Evolutionary conservation across 2,113 vertebrate species (phyloP).

Genomic region (Aegotheles bennettii): DNA sequence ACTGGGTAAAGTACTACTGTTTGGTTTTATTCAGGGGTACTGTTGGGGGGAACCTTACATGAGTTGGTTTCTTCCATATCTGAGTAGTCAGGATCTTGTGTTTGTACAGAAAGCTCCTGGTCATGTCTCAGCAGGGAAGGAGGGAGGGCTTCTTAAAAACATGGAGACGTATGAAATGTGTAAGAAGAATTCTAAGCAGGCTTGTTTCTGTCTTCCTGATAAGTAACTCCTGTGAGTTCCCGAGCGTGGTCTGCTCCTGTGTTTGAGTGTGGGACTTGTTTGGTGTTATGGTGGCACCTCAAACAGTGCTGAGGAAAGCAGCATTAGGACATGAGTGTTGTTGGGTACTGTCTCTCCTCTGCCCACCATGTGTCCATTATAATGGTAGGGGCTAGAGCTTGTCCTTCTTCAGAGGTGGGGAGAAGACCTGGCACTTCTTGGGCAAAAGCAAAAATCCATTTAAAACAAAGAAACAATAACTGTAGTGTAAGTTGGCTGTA

Average conservation of each 20-base stretch:
- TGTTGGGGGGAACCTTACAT: not conserved
- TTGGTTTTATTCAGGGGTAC: fast-evolving
- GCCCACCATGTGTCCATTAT: fast-evolving
- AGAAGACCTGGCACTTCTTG: not conserved
- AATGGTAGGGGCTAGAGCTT: not conserved
- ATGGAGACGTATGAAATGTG: fast-evolving
- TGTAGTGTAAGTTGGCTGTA: not conserved
- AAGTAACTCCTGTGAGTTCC: fast-evolving
- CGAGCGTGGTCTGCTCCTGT: fast-evolving
- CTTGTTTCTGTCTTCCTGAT: not conserved
- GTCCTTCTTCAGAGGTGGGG: not conserved
- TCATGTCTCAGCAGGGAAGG: not conserved
- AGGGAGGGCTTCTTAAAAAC: not conserved
- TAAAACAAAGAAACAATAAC: not conserved
- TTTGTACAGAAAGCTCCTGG: not conserved
- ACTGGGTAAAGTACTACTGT: not conserved
- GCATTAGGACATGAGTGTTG: fast-evolving
- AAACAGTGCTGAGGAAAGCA: not conserved
- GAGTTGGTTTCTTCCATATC: not conserved
- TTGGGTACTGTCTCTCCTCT: not conserved
- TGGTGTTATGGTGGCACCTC: not conserved
- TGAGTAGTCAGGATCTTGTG: not conserved
- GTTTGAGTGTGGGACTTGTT: not conserved
- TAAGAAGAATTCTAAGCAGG: not conserved
- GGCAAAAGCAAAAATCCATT: not conserved